phyloP scores from a whole-genome alignment of 1,140 invertebrate genomes.

The Aphaenogaster rudis region DNA sequence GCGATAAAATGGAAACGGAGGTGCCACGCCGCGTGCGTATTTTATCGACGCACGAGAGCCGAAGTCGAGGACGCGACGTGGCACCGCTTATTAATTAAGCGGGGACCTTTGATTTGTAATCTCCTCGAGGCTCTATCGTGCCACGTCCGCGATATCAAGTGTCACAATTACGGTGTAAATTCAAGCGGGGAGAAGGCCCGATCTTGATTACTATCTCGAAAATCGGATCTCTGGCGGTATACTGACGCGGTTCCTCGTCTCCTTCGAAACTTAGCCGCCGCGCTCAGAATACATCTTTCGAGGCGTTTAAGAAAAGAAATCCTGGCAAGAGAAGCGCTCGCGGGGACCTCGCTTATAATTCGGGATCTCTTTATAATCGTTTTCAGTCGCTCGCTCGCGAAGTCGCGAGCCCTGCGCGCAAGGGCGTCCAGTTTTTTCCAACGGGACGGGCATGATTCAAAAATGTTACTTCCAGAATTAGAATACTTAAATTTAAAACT shows the following conservation, averaged over 20 bases:
- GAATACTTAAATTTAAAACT: too few species aligned
- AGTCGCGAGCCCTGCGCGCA: neutral
- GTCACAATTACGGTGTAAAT: neutral
- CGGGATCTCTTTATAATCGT: neutral
- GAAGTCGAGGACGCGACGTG: neutral
- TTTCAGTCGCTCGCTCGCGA: neutral
- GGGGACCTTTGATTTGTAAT: conserved; percentile 14
- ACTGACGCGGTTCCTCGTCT: neutral
- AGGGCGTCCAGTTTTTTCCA: too few species aligned
- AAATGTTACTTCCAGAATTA: too few species aligned
- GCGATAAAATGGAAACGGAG: conserved; percentile 34
- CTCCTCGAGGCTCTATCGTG: neutral
- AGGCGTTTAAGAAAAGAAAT: neutral
- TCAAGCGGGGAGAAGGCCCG: neutral
- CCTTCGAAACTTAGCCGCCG: neutral
- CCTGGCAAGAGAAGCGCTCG: conserved; percentile 3
- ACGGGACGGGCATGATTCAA: too few species aligned
- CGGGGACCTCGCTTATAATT: conserved; percentile 17
- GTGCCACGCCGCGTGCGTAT: conserved; percentile 19
- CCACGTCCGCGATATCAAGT: neutral
- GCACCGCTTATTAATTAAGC: conserved; percentile 34
- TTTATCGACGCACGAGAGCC: conserved; percentile 27
- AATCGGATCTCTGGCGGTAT: neutral
- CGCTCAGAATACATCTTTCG: conserved; percentile 9
- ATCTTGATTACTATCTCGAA: neutral